Base-by-base conservation (phyloP, 2,888 invertebrate species). In the Diaperis boleti region DNA sequence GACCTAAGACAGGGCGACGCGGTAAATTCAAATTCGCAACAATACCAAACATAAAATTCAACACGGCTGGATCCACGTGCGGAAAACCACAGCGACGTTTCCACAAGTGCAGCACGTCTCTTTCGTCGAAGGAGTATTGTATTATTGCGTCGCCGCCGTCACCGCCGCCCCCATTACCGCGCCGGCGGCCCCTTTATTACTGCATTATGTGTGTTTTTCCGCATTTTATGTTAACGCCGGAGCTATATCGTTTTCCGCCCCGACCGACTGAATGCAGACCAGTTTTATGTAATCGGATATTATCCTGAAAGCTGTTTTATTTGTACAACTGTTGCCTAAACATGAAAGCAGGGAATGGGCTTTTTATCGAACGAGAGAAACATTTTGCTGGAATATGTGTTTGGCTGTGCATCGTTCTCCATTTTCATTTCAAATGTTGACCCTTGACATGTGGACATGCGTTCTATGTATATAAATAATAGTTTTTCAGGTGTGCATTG, bases 1-100 rank as follows among this genome's bases (percentile, higher is more conserved):
- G n/a, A n/a, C n/a, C n/a, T n/a, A n/a, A n/a, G n/a, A n/a, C n/a
- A n/a, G n/a, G n/a, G n/a, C n/a, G n/a, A n/a, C n/a, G n/a, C n/a
- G n/a, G n/a, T n/a, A n/a, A n/a, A n/a, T n/a, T n/a, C n/a, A n/a
- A n/a, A n/a, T n/a, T n/a, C n/a, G n/a, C n/a, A n/a, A n/a, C n/a
- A n/a, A n/a, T n/a, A n/a, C n/a, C n/a, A n/a, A n/a, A n/a, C n/a
- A n/a, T n/a, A n/a, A n/a, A n/a, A n/a, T n/a, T n/a, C n/a, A n/a
- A n/a, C n/a, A n/a, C n/a, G n/a, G n/a, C n/a, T n/a, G n/a, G n/a
- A n/a, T n/a, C n/a, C n/a, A n/a, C n/a, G n/a, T n/a, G n/a, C n/a
- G n/a, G n/a, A n/a, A n/a, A n/a, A n/a, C n/a, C n/a, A n/a, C 70
- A 71, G 66, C 67, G 68, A 72, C 71, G 70, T 71, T 72, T 72